phyloP scores from a whole-genome alignment of 2,888 invertebrate genomes.

The Trimorus sp. region DNA sequence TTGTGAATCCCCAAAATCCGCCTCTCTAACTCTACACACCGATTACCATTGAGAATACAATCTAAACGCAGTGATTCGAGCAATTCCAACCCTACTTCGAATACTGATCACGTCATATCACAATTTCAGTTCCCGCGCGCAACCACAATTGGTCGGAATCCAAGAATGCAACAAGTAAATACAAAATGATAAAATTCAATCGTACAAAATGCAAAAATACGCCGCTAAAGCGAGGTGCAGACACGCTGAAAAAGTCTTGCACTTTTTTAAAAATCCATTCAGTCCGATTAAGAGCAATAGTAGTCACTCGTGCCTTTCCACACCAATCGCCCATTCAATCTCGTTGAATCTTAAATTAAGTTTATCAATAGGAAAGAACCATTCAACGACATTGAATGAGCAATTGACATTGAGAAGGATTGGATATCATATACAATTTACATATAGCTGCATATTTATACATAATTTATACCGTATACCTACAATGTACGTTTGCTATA shows the following conservation, averaged over 20 bases:
- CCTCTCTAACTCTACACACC: neutral
- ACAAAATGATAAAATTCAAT: too few relatives aligned
- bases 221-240: constrained; percentile 25
- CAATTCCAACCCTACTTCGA: neutral
- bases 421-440: too few relatives aligned
- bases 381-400: too few relatives aligned
- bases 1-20: neutral
- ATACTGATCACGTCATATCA: constrained; percentile 28
- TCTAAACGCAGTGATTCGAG: neutral
- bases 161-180: neutral
- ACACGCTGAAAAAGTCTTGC: constrained; percentile 35
- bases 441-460: too few relatives aligned
- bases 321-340: too few relatives aligned
- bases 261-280: neutral
- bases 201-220: neutral
- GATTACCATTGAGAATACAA: neutral
- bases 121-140: constrained; percentile 20
- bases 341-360: too few relatives aligned
- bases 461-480: too few relatives aligned
- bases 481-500: neutral
- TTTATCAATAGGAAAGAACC: too few relatives aligned
- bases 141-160: constrained; percentile 2
- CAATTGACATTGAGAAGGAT: too few relatives aligned
- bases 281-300: too few relatives aligned
- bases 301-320: too few relatives aligned